Base-by-base conservation (phyloP, 2,888 invertebrate species). In the Gastracanthus pulcherrimus region DNA sequence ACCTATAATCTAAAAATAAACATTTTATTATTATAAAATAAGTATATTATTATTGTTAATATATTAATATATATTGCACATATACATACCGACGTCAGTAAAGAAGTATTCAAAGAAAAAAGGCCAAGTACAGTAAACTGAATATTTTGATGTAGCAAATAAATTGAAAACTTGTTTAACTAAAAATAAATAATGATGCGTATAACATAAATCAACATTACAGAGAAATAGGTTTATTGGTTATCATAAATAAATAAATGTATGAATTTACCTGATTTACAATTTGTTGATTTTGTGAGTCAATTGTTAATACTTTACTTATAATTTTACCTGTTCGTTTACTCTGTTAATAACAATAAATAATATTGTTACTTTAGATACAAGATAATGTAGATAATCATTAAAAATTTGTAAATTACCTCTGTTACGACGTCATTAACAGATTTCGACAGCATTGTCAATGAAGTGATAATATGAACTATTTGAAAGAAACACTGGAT, bases 71-170 rank as follows among this genome's bases (percentile, higher is more conserved):
- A n/a, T n/a, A n/a, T n/a, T n/a, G n/a, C n/a, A n/a, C n/a, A n/a
- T n/a, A n/a, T 62, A 76, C 71, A 0, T 64, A 64, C 66, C n/a
- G 72, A 72, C 34, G 67, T 66, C 13, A 74, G 38, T 4, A 79
- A 34, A n/a, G 66, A 41, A 34, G 34, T 66, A 62, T 79, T 66
- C 11, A 72, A 19, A 0, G 72, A 58, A 67, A 72, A 79, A 5
- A 79, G 36, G 26, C 67, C 48, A 36, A 34, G 41, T n/a, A 58
- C 67, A 5, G 72, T 31, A 34, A 74, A 74, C 23, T 55, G 19
- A n/a, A 79, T 1, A n/a, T 72, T 66, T 48, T 67, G 6, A 11
- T 64, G 64, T 3, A 55, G 7, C 19, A 78, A 48, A 16, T 67
- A 67, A 16, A 31, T 58, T 13, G 38, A 19, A 41, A 67, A 67